Conservation (phyloP, 1,140 invertebrate genomes). For the Anastatus disparis region DNA sequence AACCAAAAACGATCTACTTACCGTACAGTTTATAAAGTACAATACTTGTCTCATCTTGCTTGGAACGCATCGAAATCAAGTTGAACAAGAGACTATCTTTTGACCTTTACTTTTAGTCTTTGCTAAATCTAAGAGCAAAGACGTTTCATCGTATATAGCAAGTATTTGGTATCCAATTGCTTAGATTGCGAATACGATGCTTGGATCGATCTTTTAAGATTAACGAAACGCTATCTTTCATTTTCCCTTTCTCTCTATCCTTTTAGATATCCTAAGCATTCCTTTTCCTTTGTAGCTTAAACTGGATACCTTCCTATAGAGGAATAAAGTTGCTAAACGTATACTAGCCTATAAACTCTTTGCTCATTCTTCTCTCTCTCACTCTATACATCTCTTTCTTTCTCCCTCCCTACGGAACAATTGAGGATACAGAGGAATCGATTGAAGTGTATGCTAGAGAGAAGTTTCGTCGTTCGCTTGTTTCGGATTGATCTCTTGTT, state of each 20-base stretch:
- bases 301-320: slow-evolving; percentile 30
- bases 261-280: slow-evolving; percentile 43
- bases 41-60: slow-evolving; percentile 23
- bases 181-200: slow-evolving; percentile 50
- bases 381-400: background rate
- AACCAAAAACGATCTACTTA: too few relatives aligned
- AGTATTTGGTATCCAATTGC: slow-evolving; percentile 55
- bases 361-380: too few relatives aligned
- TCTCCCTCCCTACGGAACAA: background rate
- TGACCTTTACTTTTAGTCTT: slow-evolving; percentile 51
- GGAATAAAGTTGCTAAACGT: slow-evolving; percentile 39
- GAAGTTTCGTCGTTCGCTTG: background rate
- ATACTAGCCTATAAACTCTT: too few relatives aligned
- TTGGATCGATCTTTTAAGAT: slow-evolving; percentile 58
- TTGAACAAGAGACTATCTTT: slow-evolving; percentile 50
- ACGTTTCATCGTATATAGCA: slow-evolving; percentile 31
- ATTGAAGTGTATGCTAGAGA: too few relatives aligned
- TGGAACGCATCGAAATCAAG: slow-evolving; percentile 50
- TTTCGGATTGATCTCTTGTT: too few relatives aligned
- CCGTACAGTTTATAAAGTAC: too few relatives aligned
- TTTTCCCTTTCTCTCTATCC: too few relatives aligned
- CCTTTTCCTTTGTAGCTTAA: slow-evolving; percentile 51
- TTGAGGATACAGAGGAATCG: background rate
- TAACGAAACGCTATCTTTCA: slow-evolving; percentile 55
- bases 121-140: slow-evolving; percentile 25